These are phyloP conservation scores for Halocaridina rubra DNA, from an alignment of 2,888 invertebrate genomes.

Conservation along the genomic window DNA sequence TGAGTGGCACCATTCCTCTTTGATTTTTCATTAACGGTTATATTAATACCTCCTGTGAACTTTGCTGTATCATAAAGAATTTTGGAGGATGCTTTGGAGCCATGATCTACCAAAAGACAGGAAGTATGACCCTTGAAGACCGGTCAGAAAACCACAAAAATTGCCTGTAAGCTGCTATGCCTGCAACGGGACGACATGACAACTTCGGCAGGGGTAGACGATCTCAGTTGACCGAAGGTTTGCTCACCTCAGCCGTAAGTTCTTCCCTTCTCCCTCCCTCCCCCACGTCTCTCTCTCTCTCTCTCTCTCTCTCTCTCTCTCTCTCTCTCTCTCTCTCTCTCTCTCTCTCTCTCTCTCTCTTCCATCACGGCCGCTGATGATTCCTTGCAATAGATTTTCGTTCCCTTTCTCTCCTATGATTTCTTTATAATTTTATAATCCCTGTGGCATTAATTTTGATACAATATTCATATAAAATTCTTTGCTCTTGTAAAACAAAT, in stretches of 20 bases:
- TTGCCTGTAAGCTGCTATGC: not conserved
- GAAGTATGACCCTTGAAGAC: not conserved
- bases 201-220: conserved; percentile 48
- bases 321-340: not conserved
- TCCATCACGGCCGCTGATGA: not conserved
- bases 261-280: not conserved
- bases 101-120: too few relatives aligned
- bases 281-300: not conserved
- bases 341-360: not conserved
- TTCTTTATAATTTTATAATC: too few relatives aligned
- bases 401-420: too few relatives aligned
- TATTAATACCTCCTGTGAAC: not conserved
- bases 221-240: conserved; percentile 51
- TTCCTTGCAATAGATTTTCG: too few relatives aligned
- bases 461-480: too few relatives aligned
- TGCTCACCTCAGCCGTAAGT: conserved; percentile 33
- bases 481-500: too few relatives aligned
- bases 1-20: not conserved
- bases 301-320: not conserved
- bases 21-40: not conserved
- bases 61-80: too few relatives aligned
- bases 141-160: not conserved
- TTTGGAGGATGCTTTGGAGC: too few relatives aligned
- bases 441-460: too few relatives aligned
- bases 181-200: conserved; percentile 20